Base-by-base conservation (phyloP, 2,113 vertebrate species). In the Mustela lutreola region DNA sequence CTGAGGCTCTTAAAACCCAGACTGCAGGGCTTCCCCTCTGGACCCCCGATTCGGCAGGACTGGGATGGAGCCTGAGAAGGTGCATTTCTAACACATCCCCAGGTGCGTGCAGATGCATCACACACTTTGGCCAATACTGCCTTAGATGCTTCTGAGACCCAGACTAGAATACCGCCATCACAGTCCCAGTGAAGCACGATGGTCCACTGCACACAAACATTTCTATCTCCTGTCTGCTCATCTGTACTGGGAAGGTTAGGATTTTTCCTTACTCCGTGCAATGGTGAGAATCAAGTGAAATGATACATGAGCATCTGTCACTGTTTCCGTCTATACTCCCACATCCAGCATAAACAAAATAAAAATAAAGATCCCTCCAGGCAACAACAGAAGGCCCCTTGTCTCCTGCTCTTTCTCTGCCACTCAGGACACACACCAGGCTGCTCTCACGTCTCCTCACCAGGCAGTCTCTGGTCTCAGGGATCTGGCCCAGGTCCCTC, bases 241-340 rank as follows among this genome's bases (percentile, higher is more conserved):
- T 19, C 67, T 50, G 78, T n/a, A 26, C 53, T 3, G 4, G 11
- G 33, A 58, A 36, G 62, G 60, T 11, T 11, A 84, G 60, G 33
- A 50, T 28, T 88, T 63, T 76, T 65, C 73, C 45, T 90, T 62
- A 56, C 58, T 65, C 2, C 2, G 0, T 2, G n/a, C 48, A 62
- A 80, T 89, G 86, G 65, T 10, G 21, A 93, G n/a, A 94, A 70
- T 63, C 78, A 87, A 96, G 36, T 53, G 36, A 71, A 89, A 62
- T 45, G 90, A 53, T 15, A 8, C 24, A 71, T 63, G 39, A 36
- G 0, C 39, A 73, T 56, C 33, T 42, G 21, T 79, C 56, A 53
- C 24, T 56, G 15, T 70, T 84, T 62, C 67, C n/a, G 33, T 31
- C 65, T 5, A 65, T 28, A 10, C 6, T 56, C 56, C n/a, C 26